Percentiles rank a stretch among this genome's conserved stretches.
Evolutionary conservation across 1,140 invertebrate species (phyloP).

Genomic region (Temnothorax longispinosus): DNA sequence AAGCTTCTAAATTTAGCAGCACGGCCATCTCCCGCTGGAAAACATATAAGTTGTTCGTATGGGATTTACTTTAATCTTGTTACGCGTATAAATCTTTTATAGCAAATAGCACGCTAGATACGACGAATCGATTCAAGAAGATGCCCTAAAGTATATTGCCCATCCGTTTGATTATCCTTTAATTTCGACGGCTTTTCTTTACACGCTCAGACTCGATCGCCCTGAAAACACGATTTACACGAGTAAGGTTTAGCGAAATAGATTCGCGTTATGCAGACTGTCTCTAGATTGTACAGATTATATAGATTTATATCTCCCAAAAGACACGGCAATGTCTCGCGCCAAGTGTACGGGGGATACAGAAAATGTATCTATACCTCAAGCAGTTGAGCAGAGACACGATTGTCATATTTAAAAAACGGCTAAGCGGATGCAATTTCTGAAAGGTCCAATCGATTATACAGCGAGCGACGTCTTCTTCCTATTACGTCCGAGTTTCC

Average conservation of each 20-base stretch:
- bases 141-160: neutral
- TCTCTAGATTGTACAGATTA: neutral
- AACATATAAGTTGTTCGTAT: neutral
- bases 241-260: too few relatives aligned
- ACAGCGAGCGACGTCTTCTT: too few relatives aligned
- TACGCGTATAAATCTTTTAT: neutral
- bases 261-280: neutral
- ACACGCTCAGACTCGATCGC: neutral
- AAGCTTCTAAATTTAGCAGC: conserved; percentile 40
- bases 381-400: too few relatives aligned
- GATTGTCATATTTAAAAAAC: too few relatives aligned
- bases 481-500: neutral
- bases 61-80: neutral
- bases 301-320: too few relatives aligned
- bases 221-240: too few relatives aligned
- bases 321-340: too few relatives aligned
- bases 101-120: neutral
- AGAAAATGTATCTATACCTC: too few relatives aligned
- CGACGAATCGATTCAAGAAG: neutral
- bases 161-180: neutral
- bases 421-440: too few relatives aligned
- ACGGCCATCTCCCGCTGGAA: neutral
- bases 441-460: too few relatives aligned
- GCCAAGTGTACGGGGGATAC: too few relatives aligned
- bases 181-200: neutral